Conservation (phyloP, 2,113 vertebrate genomes). For the Chlorodrepanis virens region DNA sequence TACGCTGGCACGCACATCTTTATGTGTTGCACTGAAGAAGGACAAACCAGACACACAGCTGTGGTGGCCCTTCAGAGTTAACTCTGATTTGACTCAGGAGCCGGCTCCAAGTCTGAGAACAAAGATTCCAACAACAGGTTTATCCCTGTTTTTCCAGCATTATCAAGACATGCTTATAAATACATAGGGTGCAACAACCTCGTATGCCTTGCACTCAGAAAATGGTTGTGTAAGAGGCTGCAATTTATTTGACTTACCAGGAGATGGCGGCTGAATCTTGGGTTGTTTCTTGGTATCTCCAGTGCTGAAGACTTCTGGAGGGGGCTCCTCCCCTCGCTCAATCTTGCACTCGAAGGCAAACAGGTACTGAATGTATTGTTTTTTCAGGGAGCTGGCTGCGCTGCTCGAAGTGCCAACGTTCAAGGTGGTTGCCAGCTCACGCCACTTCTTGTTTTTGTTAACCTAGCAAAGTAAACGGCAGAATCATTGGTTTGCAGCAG, state of each 20-base stretch:
- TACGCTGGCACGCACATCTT: accelerated
- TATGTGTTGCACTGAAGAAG: neutral
- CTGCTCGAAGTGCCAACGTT: conserved; percentile 93
- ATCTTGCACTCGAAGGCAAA: conserved; percentile 97
- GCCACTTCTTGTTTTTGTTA: conserved; percentile 99
- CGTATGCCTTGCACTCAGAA: neutral
- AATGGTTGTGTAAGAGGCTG: neutral
- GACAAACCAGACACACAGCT: neutral
- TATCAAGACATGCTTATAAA: neutral
- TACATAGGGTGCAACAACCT: neutral
- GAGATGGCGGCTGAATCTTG: conserved; percentile 96
- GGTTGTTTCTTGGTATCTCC: conserved; percentile 90
- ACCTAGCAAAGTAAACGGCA: conserved; percentile 75
- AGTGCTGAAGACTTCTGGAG: conserved; percentile 86
- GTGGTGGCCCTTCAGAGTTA: neutral
- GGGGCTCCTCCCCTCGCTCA: conserved; percentile 93
- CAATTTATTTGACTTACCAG: conserved; percentile 79
- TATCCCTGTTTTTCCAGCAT: neutral
- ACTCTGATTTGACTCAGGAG: neutral
- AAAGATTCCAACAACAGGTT: neutral
- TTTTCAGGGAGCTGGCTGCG: conserved; percentile 92
- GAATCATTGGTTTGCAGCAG: conserved; percentile 23
- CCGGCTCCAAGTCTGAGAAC: neutral
- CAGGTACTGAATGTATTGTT: conserved; percentile 97
- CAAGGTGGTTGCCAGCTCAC: conserved; percentile 86